Base-by-base conservation (phyloP, 2,888 invertebrate species). In the Caenorhabditis sp. region DNA sequence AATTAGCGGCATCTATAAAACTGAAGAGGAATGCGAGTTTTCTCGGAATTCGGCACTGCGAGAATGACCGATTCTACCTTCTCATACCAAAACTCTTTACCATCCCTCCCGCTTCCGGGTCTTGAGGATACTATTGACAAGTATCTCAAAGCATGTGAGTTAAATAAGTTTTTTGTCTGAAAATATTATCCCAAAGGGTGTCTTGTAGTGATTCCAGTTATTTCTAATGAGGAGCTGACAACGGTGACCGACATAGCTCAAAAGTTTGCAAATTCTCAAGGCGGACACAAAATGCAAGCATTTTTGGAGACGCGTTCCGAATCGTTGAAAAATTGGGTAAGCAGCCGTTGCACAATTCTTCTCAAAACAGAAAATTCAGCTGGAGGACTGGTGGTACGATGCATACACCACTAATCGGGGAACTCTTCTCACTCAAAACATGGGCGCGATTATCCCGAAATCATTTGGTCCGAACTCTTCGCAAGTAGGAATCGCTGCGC, bases 341-440 rank as follows among this genome's bases (percentile, higher is more conserved):
- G 59, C n/a, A 17, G n/a, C 17, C n/a, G n/a, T n/a, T n/a, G n/a
- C n/a, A n/a, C n/a, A n/a, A n/a, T n/a, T n/a, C n/a, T n/a, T n/a
- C n/a, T n/a, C n/a, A n/a, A n/a, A n/a, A n/a, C n/a, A n/a, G n/a
- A n/a, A n/a, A n/a, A 27, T 22, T 61, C 62, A 85, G 85, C 65
- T 85, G 7, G 83, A 83, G 50, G 81, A 83, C n/a, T 85, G 83
- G 83, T 85, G 85, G 85, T 84, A 85, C 53, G 85, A 85, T 48
- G 85, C 81, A 2, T 85, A 85, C 43, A 75, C 63, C 5, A 73
- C 75, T 22, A 81, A 81, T 17, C 66, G 83, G 3, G 81, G 79
- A 17, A 73, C 80, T 8, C 53, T 85, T 11, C 32, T 76, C 20
- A 70, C 58, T 26, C 76, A 76, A 70, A 76, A 76, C 35, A 76